Conservation (phyloP, 2,797 vertebrate genomes). For the Sebastes vulpes region DNA sequence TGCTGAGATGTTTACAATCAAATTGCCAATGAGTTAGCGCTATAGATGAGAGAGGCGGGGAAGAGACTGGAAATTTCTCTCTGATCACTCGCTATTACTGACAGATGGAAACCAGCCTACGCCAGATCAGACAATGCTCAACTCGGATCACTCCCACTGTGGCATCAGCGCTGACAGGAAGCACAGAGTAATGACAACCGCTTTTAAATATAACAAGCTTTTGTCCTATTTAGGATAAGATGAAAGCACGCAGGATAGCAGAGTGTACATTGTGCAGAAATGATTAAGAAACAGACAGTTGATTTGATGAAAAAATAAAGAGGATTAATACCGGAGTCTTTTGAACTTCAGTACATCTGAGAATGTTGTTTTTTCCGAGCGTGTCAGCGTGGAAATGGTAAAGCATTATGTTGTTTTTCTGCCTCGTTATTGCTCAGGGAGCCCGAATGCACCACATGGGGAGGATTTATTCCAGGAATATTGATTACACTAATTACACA, state of each 20-base stretch:
- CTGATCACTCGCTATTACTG: slow-evolving; percentile 66
- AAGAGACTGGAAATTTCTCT: slow-evolving; percentile 45
- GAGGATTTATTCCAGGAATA: slow-evolving; percentile 62
- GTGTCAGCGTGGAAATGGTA: slow-evolving; percentile 27
- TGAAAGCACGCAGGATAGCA: slow-evolving; percentile 38
- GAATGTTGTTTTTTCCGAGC: slow-evolving; percentile 5
- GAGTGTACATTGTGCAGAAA: slow-evolving; percentile 26
- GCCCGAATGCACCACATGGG: neutral
- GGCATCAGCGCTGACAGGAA: slow-evolving; percentile 66
- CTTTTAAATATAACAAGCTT: slow-evolving; percentile 66
- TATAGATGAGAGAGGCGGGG: slow-evolving; percentile 39
- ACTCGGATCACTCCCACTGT: slow-evolving; percentile 70
- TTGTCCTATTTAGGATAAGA: slow-evolving; percentile 66
- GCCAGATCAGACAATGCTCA: slow-evolving; percentile 72
- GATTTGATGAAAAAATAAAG: slow-evolving; percentile 39
- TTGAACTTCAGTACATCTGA: slow-evolving; percentile 11
- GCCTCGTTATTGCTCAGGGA: slow-evolving; percentile 43
- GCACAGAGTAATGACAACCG: slow-evolving; percentile 51
- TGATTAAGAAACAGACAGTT: slow-evolving; percentile 37
- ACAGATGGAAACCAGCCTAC: slow-evolving; percentile 76
- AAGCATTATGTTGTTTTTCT: slow-evolving; percentile 42
- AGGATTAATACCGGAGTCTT: slow-evolving; percentile 22
- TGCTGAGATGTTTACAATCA: slow-evolving; percentile 46
- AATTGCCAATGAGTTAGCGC: slow-evolving; percentile 52
- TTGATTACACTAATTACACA: slow-evolving; percentile 72